phyloP scores from a whole-genome alignment of 2,797 vertebrate species.

The Huso huso region DNA sequence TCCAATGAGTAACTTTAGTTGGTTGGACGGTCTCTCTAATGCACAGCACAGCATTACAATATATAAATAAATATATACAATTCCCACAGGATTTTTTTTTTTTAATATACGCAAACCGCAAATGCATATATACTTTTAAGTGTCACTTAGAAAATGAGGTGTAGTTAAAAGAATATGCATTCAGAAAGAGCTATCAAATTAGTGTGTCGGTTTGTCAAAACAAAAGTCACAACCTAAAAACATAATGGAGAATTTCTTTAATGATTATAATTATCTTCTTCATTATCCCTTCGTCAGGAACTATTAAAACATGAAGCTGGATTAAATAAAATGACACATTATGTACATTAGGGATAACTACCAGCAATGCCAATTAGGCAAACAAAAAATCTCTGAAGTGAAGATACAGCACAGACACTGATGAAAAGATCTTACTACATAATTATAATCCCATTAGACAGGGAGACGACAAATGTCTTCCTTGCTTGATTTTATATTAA shows the following conservation, averaged over 20 bases:
- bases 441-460: constrained; percentile 19
- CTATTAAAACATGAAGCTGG: constrained; percentile 18
- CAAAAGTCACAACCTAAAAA: constrained; percentile 30
- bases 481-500: constrained; percentile 1
- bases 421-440: constrained; percentile 17
- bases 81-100: constrained; percentile 33
- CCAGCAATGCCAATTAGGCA: constrained; percentile 38
- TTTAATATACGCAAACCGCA: constrained; percentile 1
- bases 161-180: constrained; percentile 16
- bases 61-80: constrained; percentile 26
- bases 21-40: constrained; percentile 86
- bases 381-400: constrained; percentile 9
- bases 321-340: constrained; percentile 38
- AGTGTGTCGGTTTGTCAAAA: constrained; percentile 38
- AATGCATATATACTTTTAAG: constrained; percentile 36
- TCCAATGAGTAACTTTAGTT: constrained; percentile 76
- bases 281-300: constrained; percentile 22
- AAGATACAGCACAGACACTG: constrained; percentile 5
- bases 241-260: constrained; percentile 24
- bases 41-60: constrained; percentile 67
- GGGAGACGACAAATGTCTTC: constrained; percentile 1
- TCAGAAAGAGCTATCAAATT: constrained; percentile 1
- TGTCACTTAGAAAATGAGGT: constrained; percentile 24
- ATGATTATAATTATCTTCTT: constrained; percentile 40
- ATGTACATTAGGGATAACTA: constrained; percentile 47